Base-by-base conservation (phyloP, 92 coral and sea anemone species). In the Muricea muricata region DNA sequence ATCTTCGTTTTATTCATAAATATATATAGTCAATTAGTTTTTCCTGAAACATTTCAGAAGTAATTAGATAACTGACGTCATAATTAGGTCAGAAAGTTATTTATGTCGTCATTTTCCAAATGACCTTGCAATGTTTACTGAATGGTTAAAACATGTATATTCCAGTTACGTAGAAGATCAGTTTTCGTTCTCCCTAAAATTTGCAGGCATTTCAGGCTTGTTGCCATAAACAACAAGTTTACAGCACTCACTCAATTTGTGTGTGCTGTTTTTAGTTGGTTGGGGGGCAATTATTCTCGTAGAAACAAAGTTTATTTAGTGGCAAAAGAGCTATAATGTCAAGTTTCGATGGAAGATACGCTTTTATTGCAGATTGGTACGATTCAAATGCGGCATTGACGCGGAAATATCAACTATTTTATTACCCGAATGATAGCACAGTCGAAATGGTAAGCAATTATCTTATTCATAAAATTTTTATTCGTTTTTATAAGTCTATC, bases 391-490 rank as follows among this genome's bases (percentile, higher is more conserved):
- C 99, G 25, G 90, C 99, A 9, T 80, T 96, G 68, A 96, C 91
- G 91, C 90, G 98, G 90, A 96, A 93, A 69, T 96, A 96, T 70
- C 96, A 93, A 67, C 97, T 96, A 13, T 78, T 93, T 55, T 96
- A 74, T 80, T 93, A 96, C 55, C 94, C 98, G n/a, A 87, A 86
- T 54, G 99, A 96, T 90, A 90, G 83, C 57, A 85, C 96, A 18
- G 97, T 96, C 15, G 99, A 96, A 78, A 96, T 96, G 99, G 99
- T 96, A 89, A 58, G 90, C n/a, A n/a, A n/a, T n/a, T n/a, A n/a
- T n/a, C n/a, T n/a, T n/a, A n/a, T n/a, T n/a, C n/a, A n/a, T n/a
- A n/a, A n/a, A n/a, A n/a, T n/a, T n/a, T n/a, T n/a, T n/a, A n/a
- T n/a, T n/a, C n/a, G n/a, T n/a, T n/a, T n/a, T n/a, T n/a, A n/a